Evolutionary conservation across 2,888 invertebrate species (phyloP).

Genomic region (Marronus borbonicus): DNA sequence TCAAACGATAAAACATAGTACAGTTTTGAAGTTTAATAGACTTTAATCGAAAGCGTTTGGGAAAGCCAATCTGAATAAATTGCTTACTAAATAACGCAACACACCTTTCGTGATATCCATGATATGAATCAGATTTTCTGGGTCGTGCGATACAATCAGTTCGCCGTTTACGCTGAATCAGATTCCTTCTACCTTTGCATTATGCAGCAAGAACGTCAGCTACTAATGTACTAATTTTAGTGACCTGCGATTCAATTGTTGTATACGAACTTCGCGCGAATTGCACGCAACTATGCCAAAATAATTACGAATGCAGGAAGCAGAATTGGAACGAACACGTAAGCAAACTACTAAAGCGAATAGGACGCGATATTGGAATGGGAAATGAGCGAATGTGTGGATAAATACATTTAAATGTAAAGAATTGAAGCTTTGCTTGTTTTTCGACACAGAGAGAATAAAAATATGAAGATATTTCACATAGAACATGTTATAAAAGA

Average conservation of each 20-base stretch:
- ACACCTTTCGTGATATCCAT: slow-evolving; percentile 18
- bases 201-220: slow-evolving; percentile 1
- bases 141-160: background rate
- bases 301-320: background rate
- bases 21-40: background rate
- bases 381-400: background rate
- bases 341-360: background rate
- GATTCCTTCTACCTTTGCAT: slow-evolving; percentile 13
- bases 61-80: background rate
- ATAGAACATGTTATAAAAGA: too few species aligned
- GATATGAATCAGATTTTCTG: slow-evolving; percentile 20
- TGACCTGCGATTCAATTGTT: slow-evolving; percentile 10
- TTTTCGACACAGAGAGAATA: too few species aligned
- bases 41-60: background rate
- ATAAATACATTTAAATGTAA: background rate
- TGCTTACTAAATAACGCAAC: background rate
- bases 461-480: too few species aligned
- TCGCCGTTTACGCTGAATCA: background rate
- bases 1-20: background rate
- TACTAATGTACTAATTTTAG: background rate
- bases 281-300: background rate
- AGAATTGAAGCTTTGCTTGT: too few species aligned
- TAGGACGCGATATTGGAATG: background rate
- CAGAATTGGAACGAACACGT: slow-evolving; percentile 25
- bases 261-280: slow-evolving; percentile 2